Conservation (phyloP, 2,888 invertebrate genomes). For the Gastrophysa polygoni region DNA sequence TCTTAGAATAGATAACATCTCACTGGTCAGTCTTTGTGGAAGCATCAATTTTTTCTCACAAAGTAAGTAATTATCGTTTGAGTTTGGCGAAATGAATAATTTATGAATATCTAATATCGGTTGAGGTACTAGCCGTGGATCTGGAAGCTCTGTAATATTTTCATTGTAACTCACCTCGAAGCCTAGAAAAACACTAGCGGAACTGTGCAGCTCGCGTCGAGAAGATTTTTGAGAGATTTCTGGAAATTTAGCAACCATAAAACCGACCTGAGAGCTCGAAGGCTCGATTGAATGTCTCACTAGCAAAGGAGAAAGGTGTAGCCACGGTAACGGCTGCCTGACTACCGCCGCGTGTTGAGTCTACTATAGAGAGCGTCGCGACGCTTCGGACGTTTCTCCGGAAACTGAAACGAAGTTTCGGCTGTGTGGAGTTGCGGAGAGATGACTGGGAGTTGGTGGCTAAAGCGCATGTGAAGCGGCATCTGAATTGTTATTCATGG, state of each 20-base stretch:
- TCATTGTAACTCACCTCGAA: too few relatives aligned
- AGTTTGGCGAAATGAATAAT: too few relatives aligned
- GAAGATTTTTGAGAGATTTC: not conserved
- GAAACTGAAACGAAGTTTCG: constrained; percentile 28
- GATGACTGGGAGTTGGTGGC: constrained; percentile 29
- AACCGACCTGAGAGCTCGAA: constrained; percentile 10
- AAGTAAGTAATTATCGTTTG: too few relatives aligned
- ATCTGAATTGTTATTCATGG: constrained; percentile 39
- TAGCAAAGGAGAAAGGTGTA: constrained; percentile 32
- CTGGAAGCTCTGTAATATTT: too few relatives aligned
- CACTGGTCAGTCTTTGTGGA: too few relatives aligned
- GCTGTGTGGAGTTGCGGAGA: constrained; percentile 29
- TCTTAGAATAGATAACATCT: too few relatives aligned
- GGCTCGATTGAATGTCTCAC: not conserved
- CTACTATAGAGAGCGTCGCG: constrained; percentile 25
- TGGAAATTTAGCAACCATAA: not conserved
- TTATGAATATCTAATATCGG: too few relatives aligned
- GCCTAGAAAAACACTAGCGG: too few relatives aligned
- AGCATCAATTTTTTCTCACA: too few relatives aligned
- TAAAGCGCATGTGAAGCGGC: constrained; percentile 30
- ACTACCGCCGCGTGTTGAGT: constrained; percentile 20
- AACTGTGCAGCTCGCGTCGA: too few relatives aligned
- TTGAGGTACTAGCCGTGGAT: too few relatives aligned
- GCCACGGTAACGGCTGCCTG: constrained; percentile 39
- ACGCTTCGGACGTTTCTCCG: constrained; percentile 28